Conservation (phyloP, 2,113 vertebrate genomes). For the Melanerpes aurifrons region DNA sequence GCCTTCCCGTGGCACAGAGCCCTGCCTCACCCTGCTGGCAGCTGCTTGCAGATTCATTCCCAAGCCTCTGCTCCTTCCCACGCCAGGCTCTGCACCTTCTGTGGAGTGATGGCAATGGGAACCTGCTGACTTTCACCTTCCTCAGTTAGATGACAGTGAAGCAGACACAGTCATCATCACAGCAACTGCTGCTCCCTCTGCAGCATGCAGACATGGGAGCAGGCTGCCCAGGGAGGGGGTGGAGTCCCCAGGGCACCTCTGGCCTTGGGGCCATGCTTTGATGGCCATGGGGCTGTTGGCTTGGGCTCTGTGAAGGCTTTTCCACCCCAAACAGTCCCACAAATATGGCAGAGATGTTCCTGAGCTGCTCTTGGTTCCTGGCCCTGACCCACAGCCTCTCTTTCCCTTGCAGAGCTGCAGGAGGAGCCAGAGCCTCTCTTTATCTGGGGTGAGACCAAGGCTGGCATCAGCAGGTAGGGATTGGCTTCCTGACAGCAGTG, state of each 20-base stretch:
- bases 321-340: too few relatives aligned
- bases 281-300: too few relatives aligned
- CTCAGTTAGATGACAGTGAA: background rate
- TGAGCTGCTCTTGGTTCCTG: background rate
- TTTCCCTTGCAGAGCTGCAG: slow-evolving; percentile 2
- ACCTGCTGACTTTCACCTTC: background rate
- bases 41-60: background rate
- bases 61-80: background rate
- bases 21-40: background rate
- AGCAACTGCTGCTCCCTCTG: background rate
- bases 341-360: background rate
- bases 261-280: too few relatives aligned
- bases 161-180: background rate
- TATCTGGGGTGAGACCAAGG: background rate
- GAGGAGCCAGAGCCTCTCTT: slow-evolving; percentile 1
- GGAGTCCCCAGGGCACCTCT: too few relatives aligned
- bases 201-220: background rate
- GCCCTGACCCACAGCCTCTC: background rate
- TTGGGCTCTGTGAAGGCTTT: too few relatives aligned
- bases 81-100: background rate
- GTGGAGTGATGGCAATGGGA: background rate
- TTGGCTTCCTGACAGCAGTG: background rate
- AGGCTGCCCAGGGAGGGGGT: too few relatives aligned
- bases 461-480: background rate
- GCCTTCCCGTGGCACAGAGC: background rate